A percentile compares a stretch with the other conserved stretches of the same genome.
Evolutionary conservation across 2,888 invertebrate genomes (phyloP).

Genomic region (Smittia aterrima): DNA sequence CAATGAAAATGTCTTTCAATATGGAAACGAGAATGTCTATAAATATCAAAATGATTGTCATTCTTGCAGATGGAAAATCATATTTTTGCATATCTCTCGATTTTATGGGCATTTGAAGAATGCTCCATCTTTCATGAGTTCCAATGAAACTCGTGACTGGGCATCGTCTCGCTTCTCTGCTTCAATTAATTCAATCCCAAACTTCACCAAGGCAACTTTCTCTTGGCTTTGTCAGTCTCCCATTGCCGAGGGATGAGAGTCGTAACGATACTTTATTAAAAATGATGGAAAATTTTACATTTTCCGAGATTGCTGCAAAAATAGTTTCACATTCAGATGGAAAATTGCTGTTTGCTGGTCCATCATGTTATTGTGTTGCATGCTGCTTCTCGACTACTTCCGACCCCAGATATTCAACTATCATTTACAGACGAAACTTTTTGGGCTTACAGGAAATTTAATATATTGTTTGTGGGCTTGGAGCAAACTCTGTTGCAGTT

Average conservation of each 20-base stretch:
- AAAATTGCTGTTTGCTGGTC: not conserved
- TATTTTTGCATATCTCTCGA: not conserved
- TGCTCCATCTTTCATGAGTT: not conserved
- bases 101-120: constrained; percentile 18
- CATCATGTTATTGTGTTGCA: not conserved
- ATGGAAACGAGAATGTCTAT: constrained; percentile 14
- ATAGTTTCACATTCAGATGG: not conserved
- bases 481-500: not conserved
- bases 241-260: not conserved
- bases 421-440: not conserved
- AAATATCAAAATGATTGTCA: constrained; percentile 29
- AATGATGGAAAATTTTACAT: constrained; percentile 15
- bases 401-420: not conserved
- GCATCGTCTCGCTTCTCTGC: not conserved
- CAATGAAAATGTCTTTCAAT: not conserved
- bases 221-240: not conserved
- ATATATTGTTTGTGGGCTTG: constrained; percentile 9
- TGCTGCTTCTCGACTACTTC: not conserved
- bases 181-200: constrained; percentile 1
- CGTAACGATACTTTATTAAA: not conserved
- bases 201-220: constrained; percentile 22
- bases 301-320: not conserved
- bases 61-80: constrained; percentile 19
- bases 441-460: not conserved
- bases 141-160: constrained; percentile 17